Conservation (phyloP, 2,797 vertebrate genomes). For the Oryzias sinensis region DNA sequence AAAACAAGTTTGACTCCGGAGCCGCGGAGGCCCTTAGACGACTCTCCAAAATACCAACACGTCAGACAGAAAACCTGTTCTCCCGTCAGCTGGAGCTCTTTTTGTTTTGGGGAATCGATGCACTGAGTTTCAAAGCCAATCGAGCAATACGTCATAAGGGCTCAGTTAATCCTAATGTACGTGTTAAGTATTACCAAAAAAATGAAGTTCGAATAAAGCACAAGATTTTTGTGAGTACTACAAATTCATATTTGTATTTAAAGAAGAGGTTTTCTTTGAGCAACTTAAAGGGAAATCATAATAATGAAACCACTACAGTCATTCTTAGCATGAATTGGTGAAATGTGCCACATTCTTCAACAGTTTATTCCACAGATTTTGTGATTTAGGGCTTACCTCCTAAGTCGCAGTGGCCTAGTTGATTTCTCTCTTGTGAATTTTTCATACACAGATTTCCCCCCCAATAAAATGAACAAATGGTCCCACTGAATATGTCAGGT, state of each 20-base stretch:
- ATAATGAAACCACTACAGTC: neutral
- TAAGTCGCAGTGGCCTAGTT: neutral
- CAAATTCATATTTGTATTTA: too few species aligned
- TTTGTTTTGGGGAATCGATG: neutral
- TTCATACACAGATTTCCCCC: too few species aligned
- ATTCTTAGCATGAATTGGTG: neutral
- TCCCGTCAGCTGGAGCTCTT: neutral
- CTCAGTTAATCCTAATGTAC: neutral
- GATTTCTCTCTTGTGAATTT: conserved; percentile 16
- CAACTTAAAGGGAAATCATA: neutral
- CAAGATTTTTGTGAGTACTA: too few species aligned
- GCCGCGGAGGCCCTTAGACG: neutral
- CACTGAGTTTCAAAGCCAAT: too few species aligned
- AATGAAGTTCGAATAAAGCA: too few species aligned
- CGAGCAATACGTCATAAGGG: too few species aligned
- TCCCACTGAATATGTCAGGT: too few species aligned
- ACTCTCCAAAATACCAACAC: conserved; percentile 48
- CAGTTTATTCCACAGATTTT: neutral
- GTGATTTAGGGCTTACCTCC: neutral
- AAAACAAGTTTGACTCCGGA: conserved; percentile 8
- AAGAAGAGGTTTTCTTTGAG: neutral
- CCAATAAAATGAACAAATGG: too few species aligned
- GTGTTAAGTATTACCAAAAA: neutral
- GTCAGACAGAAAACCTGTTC: conserved; percentile 56
- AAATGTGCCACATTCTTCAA: neutral